Percentiles rank a stretch among this genome's conserved stretches.
phyloP scores from a whole-genome alignment of 2,888 invertebrate species.

The Apantesis nais region DNA sequence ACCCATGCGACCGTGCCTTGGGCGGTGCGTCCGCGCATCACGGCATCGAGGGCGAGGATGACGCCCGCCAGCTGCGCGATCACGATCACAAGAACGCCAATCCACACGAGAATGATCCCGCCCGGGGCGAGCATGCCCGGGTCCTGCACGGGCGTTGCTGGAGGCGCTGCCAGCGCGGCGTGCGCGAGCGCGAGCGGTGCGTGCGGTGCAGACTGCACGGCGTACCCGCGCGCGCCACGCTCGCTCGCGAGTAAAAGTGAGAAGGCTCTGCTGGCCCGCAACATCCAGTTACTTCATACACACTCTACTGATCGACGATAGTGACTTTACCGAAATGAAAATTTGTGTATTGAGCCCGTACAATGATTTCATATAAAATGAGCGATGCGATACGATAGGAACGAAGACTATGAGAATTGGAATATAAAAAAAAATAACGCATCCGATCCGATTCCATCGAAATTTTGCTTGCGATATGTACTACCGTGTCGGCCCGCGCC shows the following conservation, averaged over 20 bases:
- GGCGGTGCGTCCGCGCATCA: no score
- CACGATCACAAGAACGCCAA: no score
- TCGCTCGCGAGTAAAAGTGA: constrained; percentile 91
- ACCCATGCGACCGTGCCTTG: no score
- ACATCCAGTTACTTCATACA: constrained; percentile 64
- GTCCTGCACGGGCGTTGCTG: constrained; percentile 62
- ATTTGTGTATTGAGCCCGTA: background rate
- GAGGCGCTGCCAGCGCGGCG: constrained; percentile 72
- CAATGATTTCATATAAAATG: background rate
- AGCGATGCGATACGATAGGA: background rate
- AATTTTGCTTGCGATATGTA: constrained; percentile 74
- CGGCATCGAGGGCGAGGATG: no score
- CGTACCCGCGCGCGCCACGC: constrained; percentile 90
- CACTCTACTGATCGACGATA: constrained; percentile 52
- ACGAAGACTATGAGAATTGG: background rate
- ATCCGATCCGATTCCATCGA: constrained; percentile 35
- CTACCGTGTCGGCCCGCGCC: constrained; percentile 88
- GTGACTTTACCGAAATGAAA: background rate
- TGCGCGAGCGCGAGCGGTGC: constrained; percentile 77
- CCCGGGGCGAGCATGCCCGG: no score
- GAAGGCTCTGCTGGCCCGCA: constrained; percentile 81
- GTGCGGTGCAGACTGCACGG: constrained; percentile 86
- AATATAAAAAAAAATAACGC: background rate
- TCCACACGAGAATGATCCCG: no score
- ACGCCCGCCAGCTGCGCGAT: no score